Percentiles rank a stretch among this genome's conserved stretches.
phyloP scores from a whole-genome alignment of 2,888 invertebrate genomes.

The Achlya flavicornis region DNA sequence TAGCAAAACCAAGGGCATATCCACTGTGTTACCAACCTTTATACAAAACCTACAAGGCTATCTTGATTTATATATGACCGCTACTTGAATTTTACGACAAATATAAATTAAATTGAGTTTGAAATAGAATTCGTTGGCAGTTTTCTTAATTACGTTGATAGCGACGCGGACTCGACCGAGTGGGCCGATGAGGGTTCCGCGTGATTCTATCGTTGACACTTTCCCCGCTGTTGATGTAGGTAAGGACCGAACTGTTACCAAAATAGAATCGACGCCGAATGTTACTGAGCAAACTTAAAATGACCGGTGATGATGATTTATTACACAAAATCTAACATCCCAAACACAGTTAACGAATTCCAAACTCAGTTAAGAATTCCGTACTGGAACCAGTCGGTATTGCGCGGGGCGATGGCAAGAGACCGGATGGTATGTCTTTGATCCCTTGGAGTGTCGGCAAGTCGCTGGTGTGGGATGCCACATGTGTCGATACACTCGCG shows the following conservation, averaged over 20 bases:
- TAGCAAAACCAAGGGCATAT: no score
- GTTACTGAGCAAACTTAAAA: neutral
- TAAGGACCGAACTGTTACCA: neutral
- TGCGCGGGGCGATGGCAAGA: no score
- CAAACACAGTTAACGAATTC: conserved; percentile 5
- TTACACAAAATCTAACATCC: conserved; percentile 1
- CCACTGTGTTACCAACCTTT: no score
- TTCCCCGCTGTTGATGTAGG: neutral
- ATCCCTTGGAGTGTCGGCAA: no score
- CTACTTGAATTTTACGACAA: no score
- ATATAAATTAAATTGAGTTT: neutral
- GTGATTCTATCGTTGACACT: neutral
- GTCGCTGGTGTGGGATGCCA: no score
- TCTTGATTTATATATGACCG: no score
- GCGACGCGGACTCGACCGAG: neutral
- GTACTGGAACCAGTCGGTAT: no score
- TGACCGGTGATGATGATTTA: neutral
- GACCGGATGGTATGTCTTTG: no score
- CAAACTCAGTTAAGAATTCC: conserved; percentile 16
- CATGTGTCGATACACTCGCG: no score
- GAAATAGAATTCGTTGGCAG: neutral
- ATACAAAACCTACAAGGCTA: no score
- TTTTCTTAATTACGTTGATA: neutral
- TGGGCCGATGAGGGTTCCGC: neutral
- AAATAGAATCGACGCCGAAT: neutral